Conservation (phyloP, 2,797 vertebrate species). For the Sitta carolinensis region DNA sequence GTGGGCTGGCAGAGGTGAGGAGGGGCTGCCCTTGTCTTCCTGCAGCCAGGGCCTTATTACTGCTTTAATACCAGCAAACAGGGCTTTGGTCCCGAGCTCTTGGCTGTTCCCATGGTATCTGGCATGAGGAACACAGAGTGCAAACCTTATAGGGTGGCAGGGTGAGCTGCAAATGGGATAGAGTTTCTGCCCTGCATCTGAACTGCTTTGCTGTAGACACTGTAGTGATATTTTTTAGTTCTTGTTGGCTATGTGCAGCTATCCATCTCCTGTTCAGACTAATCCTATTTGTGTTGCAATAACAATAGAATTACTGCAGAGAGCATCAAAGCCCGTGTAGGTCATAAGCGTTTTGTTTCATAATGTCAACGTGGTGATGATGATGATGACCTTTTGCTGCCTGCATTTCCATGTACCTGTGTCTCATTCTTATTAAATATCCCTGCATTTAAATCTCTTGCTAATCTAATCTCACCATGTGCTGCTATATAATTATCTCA, state of each 20-base stretch:
- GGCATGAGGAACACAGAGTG: background rate
- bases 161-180: background rate
- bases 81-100: background rate
- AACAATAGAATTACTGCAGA: conserved; percentile 66
- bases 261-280: conserved; percentile 18
- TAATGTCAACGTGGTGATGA: conserved; percentile 47
- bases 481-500: conserved; percentile 75
- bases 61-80: background rate
- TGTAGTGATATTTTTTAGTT: conserved; percentile 26
- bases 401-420: conserved; percentile 32
- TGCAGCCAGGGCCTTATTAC: background rate
- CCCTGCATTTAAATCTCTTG: conserved; percentile 66
- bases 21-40: background rate
- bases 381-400: conserved; percentile 63
- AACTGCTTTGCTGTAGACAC: background rate
- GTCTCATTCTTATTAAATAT: conserved; percentile 71
- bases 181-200: background rate
- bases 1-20: background rate
- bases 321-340: conserved; percentile 51
- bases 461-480: conserved; percentile 73
- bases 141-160: background rate
- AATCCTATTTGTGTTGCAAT: conserved; percentile 68
- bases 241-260: background rate
- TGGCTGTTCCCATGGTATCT: background rate
- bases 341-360: conserved; percentile 51